Percentiles rank a stretch among this genome's conserved stretches.
Evolutionary conservation across 2,888 invertebrate genomes (phyloP).

Genomic region (Melipona beecheii): DNA sequence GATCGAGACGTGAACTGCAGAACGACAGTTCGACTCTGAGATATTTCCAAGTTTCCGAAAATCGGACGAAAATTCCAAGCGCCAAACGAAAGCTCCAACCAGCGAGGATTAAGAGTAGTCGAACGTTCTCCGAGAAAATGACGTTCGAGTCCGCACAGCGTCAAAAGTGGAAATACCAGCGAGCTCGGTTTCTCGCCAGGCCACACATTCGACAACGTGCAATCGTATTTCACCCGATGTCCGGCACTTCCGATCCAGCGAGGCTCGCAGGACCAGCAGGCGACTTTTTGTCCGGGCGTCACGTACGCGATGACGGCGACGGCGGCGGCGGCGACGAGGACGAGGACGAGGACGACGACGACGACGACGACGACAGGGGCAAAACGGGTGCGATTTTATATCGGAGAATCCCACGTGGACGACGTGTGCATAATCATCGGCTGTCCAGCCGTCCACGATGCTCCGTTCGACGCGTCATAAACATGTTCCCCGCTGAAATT

Average conservation of each 20-base stretch:
- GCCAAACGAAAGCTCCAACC: too few species aligned
- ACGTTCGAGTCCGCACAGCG: slow-evolving; percentile 15
- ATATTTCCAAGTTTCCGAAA: too few species aligned
- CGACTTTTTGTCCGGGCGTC: slow-evolving; percentile 60
- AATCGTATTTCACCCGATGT: slow-evolving; percentile 72
- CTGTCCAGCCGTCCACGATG: slow-evolving; percentile 23
- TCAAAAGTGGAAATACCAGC: neutral
- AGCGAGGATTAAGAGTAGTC: too few species aligned
- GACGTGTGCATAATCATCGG: slow-evolving; percentile 45
- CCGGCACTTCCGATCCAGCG: slow-evolving; percentile 67
- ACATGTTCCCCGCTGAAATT: slow-evolving; percentile 25
- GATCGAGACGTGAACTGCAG: too few species aligned
- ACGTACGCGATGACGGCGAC: slow-evolving; percentile 46
- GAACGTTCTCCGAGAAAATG: too few species aligned
- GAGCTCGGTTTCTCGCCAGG: slow-evolving; percentile 5
- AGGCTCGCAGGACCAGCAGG: slow-evolving; percentile 25
- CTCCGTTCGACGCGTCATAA: slow-evolving; percentile 40
- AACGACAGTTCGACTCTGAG: too few species aligned
- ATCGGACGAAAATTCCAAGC: too few species aligned
- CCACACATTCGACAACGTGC: slow-evolving; percentile 54
- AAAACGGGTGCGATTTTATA: slow-evolving; percentile 40
- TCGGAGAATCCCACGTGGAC: slow-evolving; percentile 33
- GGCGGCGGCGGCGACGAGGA: slow-evolving; percentile 1
- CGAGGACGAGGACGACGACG: slow-evolving; percentile 38
- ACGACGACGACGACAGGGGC: slow-evolving; percentile 34